Evolutionary conservation across 1,140 invertebrate genomes (phyloP), one percentile per base, ranked within the genome.

Genomic region (Neodiprion virginianus): DNA sequence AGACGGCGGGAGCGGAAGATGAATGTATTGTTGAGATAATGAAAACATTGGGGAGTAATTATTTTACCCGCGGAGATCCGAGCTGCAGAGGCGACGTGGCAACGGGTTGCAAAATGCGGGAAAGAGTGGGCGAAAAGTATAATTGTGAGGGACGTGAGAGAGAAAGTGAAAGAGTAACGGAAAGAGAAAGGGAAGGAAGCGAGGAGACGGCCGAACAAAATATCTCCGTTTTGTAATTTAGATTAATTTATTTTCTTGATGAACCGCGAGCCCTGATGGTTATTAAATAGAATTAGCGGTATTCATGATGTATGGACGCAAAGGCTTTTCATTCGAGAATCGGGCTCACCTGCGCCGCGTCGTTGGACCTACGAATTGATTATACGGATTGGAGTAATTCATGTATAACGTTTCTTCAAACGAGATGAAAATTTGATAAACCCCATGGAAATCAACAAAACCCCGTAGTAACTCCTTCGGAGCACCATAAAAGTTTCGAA

Each of bases 11-110:
- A 12, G 5, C 11, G 53, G 14, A 53, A 69, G 40, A 74, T 40
- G 72, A 71, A 71, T 71, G 28, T 40, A 71, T 75, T 48, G 49
- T 73, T 50, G 69, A 67, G 76, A 74, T 76, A 78, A 79, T 79
- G 78, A 79, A 79, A 79, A 79, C 76, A 79, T 79, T 72, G 77
- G 70, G 21, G 70, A 78, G 71, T 78, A 78, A 79, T 79, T 79
- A 79, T 78, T 78, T 78, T 69, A 67, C 48, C 47, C 12, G 7
- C 65, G 71, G 61, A 48, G 65, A 76, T 71, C 71, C 71, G 48
- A 75, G 75, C 61, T 67, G 50, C 21, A 40, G 71, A 74, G 61
- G 66, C 48, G 8, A 17, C 8, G 3, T 61, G 53, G 53, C 11
- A 17, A 14, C 53, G 53, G 53, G 53, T 72, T 75, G 76, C 73